Evolutionary conservation across 2,888 invertebrate species (phyloP).

Genomic region (Agelastica alni): DNA sequence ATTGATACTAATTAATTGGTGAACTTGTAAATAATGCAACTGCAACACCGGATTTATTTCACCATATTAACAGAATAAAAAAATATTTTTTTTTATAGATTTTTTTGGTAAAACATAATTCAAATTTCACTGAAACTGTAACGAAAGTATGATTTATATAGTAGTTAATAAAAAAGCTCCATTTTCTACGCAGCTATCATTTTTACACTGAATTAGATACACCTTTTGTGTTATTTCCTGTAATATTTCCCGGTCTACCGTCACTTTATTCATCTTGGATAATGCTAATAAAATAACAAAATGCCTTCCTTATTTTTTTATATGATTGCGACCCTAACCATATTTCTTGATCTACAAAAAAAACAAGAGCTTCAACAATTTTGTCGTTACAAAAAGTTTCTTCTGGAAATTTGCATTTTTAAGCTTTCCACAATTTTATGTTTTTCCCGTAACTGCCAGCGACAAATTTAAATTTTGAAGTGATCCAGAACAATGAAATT

Average conservation of each 20-base stretch:
- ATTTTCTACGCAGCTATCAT: too few species aligned
- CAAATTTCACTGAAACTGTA: too few species aligned
- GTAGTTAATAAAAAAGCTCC: too few species aligned
- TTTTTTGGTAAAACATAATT: too few species aligned
- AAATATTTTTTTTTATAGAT: too few species aligned
- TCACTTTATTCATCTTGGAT: slow-evolving; percentile 8
- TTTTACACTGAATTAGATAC: too few species aligned
- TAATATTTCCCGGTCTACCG: background rate
- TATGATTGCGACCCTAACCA: slow-evolving; percentile 6
- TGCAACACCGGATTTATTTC: too few species aligned
- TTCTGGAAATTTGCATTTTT: slow-evolving; percentile 28
- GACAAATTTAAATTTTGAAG: slow-evolving; percentile 27
- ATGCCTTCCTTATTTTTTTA: slow-evolving; percentile 2
- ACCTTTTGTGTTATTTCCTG: too few species aligned
- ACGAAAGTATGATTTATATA: too few species aligned
- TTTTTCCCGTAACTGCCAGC: slow-evolving; percentile 15
- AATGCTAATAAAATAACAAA: slow-evolving; percentile 12
- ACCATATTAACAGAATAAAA: too few species aligned
- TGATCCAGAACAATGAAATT: slow-evolving; percentile 38
- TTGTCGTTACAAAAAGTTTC: slow-evolving; percentile 26
- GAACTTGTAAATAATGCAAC: too few species aligned
- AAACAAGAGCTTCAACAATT: slow-evolving; percentile 7
- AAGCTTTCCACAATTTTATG: slow-evolving; percentile 26
- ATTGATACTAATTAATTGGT: too few species aligned
- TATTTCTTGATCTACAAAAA: slow-evolving; percentile 10